Evolutionary conservation across 2,888 invertebrate genomes (phyloP), one percentile per base, ranked within the genome.

Genomic region (Melanostoma scalare): DNA sequence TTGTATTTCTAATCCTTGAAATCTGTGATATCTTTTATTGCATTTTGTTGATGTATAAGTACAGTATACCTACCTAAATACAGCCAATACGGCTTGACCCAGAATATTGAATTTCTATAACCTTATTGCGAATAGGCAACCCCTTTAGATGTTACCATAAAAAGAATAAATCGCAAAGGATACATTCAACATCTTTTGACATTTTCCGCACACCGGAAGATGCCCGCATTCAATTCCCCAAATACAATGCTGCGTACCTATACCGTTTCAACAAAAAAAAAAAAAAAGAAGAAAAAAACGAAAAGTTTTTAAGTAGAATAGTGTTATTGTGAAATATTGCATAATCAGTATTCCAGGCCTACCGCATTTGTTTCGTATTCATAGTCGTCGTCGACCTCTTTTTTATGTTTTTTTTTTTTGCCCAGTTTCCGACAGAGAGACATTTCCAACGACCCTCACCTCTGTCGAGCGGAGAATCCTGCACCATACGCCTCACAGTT

Each of bases 261-360:
- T 60, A 30, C 58, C 44, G 9, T 10, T 46, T 20, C 48, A 42
- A 10, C 8, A 31, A 0, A n/a, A 31, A 9, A 9, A 42, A 8
- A n/a, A 10, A 6, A 35, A 30, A 20, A 8, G 9, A 30, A 42
- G 38, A 31, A 42, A 5, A 61, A 36, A 48, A 1, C n/a, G 3
- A 30, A 46, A 48, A 35, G 61, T 63, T 63, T 80, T 65, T 65
- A 46, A 56, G 61, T 63, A 35, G 44, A 56, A 65, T 58, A 75
- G 56, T 65, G 44, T 58, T 58, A 80, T 75, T 81, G 76, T 71
- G 76, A 71, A 80, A 75, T 69, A 56, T 69, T 67, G 76, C 80
- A 76, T 71, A 76, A 76, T 48, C 53, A 60, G 58, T 65, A 36
- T 65, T 63, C 38, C 46, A 63, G 50, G 63, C 46, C 69, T 61